A percentile compares a stretch with the other conserved stretches of the same genome.
Conservation (phyloP, 2,797 vertebrate species). For the Gouania willdenowi region DNA sequence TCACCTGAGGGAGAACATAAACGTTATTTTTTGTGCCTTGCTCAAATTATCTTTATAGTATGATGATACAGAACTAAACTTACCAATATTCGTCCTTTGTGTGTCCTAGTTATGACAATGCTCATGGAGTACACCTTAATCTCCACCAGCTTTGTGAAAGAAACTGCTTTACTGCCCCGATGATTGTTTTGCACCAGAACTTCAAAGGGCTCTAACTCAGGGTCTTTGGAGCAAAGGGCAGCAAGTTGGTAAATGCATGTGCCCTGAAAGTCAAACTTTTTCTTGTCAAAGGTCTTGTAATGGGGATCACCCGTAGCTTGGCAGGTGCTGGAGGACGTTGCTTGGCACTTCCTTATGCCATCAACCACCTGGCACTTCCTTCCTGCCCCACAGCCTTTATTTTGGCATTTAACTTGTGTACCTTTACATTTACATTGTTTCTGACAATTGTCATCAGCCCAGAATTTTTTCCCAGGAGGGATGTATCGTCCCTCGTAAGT, state of each 20-base stretch:
- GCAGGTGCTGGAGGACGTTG: conserved; percentile 60
- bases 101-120: conserved; percentile 59
- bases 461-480: conserved; percentile 57
- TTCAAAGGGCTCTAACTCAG: conserved; percentile 59
- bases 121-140: conserved; percentile 54
- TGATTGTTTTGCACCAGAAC: conserved; percentile 71
- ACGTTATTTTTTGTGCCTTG: neutral
- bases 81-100: conserved; percentile 59
- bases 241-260: conserved; percentile 68
- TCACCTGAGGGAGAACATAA: conserved; percentile 63
- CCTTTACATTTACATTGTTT: conserved; percentile 53
- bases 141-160: conserved; percentile 66
- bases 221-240: conserved; percentile 48
- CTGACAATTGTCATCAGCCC: conserved; percentile 56
- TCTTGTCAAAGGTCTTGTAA: conserved; percentile 67
- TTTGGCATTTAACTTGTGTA: conserved; percentile 40
- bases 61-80: conserved; percentile 11
- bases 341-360: conserved; percentile 56
- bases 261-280: conserved; percentile 63
- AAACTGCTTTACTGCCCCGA: conserved; percentile 50
- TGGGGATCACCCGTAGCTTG: conserved; percentile 63
- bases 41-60: neutral
- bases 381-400: conserved; percentile 36
- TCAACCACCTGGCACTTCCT: conserved; percentile 50
- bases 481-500: conserved; percentile 51